phyloP scores from a whole-genome alignment of 2,113 vertebrate species.

The Hippocampus abdominalis region DNA sequence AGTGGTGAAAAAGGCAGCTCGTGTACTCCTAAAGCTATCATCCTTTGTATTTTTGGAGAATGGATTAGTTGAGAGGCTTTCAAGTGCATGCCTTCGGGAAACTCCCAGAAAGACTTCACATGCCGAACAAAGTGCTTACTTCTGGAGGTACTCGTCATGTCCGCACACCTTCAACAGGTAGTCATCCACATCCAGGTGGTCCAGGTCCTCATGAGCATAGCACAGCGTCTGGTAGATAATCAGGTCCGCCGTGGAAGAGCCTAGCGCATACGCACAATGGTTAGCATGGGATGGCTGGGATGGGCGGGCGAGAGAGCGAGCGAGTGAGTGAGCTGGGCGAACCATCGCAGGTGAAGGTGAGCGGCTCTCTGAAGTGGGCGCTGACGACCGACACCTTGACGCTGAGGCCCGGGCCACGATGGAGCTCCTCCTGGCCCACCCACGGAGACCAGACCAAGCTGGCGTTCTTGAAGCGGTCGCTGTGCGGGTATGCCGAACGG shows the following conservation, averaged over 20 bases:
- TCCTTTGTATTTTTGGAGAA: too few relatives aligned
- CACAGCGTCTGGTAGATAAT: constrained; percentile 94
- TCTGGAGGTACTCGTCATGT: constrained; percentile 83
- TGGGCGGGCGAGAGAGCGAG: background rate
- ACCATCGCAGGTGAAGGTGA: constrained; percentile 96
- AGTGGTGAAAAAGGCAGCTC: too few relatives aligned
- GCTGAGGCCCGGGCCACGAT: constrained; percentile 79
- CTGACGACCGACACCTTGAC: constrained; percentile 87
- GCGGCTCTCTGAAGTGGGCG: constrained; percentile 80
- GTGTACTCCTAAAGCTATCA: too few relatives aligned
- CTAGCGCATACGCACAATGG: constrained; percentile 47
- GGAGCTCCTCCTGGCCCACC: constrained; percentile 78
- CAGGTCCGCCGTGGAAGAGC: constrained; percentile 89
- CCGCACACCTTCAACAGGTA: constrained; percentile 75
- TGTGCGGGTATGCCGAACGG: constrained; percentile 72
- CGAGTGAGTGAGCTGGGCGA: constrained; percentile 4
- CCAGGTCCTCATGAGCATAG: constrained; percentile 86
- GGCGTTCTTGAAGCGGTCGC: constrained; percentile 68
- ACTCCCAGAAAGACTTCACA: too few relatives aligned
- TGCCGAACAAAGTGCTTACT: constrained; percentile 72
- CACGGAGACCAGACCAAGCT: constrained; percentile 85
- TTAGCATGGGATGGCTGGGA: background rate
- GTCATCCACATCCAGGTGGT: constrained; percentile 72
- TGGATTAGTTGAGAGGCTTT: too few relatives aligned
- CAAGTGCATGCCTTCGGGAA: too few relatives aligned